Conservation (phyloP, 35 echinoderm and acorn worm genomes). For the Eucidaris tribuloides region DNA sequence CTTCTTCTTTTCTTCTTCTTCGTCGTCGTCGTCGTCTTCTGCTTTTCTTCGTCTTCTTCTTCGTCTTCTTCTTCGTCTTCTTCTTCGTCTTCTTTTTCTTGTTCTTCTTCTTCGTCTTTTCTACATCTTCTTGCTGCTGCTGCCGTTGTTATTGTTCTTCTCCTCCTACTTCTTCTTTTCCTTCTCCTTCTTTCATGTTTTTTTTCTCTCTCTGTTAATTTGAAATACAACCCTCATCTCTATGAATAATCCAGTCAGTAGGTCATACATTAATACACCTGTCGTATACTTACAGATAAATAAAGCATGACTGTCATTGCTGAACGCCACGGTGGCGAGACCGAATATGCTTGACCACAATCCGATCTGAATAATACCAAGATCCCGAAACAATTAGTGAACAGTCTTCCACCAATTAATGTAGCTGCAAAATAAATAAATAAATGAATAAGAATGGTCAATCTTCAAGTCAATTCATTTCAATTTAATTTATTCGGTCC, state of each 20-base stretch:
- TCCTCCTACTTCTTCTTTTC: background rate
- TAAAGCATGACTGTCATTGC: background rate
- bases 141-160: background rate
- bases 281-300: slow-evolving; percentile 27
- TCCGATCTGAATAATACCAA: slow-evolving; percentile 19
- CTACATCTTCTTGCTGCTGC: background rate
- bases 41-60: too few relatives aligned
- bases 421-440: background rate
- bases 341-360: background rate
- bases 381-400: slow-evolving; percentile 8
- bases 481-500: background rate
- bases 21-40: too few relatives aligned
- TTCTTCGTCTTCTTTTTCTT: too few relatives aligned
- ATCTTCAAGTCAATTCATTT: background rate
- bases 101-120: too few relatives aligned
- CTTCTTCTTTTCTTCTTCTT: too few relatives aligned
- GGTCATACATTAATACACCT: background rate
- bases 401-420: slow-evolving; percentile 28
- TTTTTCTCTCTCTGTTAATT: background rate
- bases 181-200: background rate
- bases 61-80: too few relatives aligned
- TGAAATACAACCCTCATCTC: background rate
- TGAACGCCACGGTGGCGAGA: slow-evolving; percentile 18
- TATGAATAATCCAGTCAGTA: background rate
- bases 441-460: background rate